These are phyloP conservation scores for Monochamus saltuarius DNA, from an alignment of 1,140 invertebrate species.

Conservation along the genomic window DNA sequence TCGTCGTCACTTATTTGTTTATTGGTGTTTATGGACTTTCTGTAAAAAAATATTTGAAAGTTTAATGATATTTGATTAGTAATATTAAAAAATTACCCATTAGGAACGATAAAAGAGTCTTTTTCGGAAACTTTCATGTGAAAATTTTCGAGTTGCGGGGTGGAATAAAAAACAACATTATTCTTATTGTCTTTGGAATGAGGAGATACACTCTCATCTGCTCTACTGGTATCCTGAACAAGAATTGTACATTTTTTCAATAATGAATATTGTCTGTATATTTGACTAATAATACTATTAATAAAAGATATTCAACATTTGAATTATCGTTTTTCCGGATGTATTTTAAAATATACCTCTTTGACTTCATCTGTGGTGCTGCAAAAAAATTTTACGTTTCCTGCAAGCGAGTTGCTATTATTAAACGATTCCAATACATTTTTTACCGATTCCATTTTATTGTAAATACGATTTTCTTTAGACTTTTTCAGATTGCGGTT, in stretches of 20 bases:
- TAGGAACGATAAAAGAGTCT: constrained; percentile 19
- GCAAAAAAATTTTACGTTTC: no score
- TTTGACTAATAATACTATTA: no score
- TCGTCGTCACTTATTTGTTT: constrained; percentile 20
- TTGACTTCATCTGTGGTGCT: background rate
- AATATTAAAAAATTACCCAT: constrained; percentile 7
- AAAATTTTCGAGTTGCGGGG: constrained; percentile 11
- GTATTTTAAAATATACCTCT: background rate
- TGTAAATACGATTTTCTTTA: no score
- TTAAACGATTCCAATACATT: no score
- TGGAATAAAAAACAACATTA: background rate
- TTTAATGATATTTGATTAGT: no score
- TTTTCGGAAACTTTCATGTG: constrained; percentile 19
- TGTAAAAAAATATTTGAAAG: constrained; percentile 21
- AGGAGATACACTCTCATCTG: background rate
- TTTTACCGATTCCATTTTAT: no score
- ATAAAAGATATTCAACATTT: no score
- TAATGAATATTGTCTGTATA: no score
- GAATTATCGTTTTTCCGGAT: no score
- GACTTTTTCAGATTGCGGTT: no score
- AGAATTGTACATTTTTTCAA: background rate
- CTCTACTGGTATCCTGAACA: background rate
- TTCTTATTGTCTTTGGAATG: background rate
- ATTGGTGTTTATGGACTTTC: constrained; percentile 16
- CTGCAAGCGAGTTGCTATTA: no score